A percentile compares a stretch with the other conserved stretches of the same genome.
Evolutionary conservation across 1,140 invertebrate species (phyloP).

Genomic region (Nasonia giraulti): DNA sequence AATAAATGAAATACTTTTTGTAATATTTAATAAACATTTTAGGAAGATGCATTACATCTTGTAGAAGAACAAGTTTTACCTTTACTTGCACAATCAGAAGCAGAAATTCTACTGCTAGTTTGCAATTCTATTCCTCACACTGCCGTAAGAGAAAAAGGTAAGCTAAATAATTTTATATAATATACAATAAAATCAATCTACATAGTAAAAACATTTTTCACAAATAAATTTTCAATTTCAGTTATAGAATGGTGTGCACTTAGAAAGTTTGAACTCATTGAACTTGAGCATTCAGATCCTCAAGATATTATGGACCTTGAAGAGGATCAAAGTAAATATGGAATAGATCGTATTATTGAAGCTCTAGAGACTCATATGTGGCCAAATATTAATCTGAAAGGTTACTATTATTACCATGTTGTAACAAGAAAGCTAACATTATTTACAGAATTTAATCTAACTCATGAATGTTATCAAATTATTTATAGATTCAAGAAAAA

Average conservation of each 20-base stretch:
- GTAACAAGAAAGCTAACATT: background rate
- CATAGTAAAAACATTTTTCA: conserved; percentile 32
- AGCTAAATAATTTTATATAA: conserved; percentile 30
- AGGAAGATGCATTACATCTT: conserved; percentile 68
- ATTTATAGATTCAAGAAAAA: conserved; percentile 53
- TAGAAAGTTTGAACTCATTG: conserved; percentile 83
- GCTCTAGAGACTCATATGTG: conserved; percentile 85
- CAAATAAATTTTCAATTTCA: conserved; percentile 56
- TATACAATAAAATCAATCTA: conserved; percentile 38
- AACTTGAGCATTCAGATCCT: conserved; percentile 77
- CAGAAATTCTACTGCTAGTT: conserved; percentile 65
- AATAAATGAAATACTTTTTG: background rate
- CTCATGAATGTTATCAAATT: conserved; percentile 8
- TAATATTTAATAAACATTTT: conserved; percentile 26
- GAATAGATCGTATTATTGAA: conserved; percentile 83
- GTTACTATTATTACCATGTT: conserved; percentile 59
- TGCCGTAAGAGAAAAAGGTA: conserved; percentile 66
- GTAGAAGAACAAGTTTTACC: conserved; percentile 63
- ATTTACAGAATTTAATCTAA: conserved; percentile 11
- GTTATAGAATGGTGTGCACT: conserved; percentile 80
- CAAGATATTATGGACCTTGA: conserved; percentile 72
- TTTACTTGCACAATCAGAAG: conserved; percentile 57
- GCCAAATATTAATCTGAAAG: conserved; percentile 84
- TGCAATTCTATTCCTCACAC: conserved; percentile 69
- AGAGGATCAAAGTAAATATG: conserved; percentile 79